Base-by-base conservation (phyloP, 2,113 vertebrate species). In the Pheucticus melanocephalus region DNA sequence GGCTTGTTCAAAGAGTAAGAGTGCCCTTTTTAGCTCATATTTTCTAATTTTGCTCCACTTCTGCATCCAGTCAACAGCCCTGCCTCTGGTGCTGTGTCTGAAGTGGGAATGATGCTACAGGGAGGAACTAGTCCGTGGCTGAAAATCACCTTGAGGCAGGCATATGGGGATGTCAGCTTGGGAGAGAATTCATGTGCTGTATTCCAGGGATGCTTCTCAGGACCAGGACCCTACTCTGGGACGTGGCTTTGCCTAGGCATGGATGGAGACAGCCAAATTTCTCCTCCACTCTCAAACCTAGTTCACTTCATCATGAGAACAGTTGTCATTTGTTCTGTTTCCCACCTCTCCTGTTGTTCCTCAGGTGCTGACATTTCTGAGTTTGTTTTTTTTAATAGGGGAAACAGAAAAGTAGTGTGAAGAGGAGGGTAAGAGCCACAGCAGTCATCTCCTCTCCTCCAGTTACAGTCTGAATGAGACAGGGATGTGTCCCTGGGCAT, bases 101-200 rank as follows among this genome's bases (percentile, higher is more conserved):
- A 23, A 31, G 69, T 50, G 40, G 39, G 59, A 57, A 51, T 37
- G 59, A 51, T 31, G 40, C 35, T 76, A 23, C 7, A 4, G 50
- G 44, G 10, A 68, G 30, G 44, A 79, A 31, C 27, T 37, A 64
- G 22, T 60, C 50, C 21, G 9, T 31, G 25, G 30, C 51, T 83
- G 56, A 61, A 83, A 51, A 39, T 72, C 6, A 4, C 48, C 59
- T 81, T 50, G 30, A 64, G 80, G 69, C 15, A 40, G 39, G 48
- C 0, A 0, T 3, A 0, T 4, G 15, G 14, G 45, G n/a, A 12
- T 1, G 1, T 71, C 39, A 13, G 24, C 33, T 0, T 44, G 15
- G 78, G 45, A 15, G 23, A 54, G n/a, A 85, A 2, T 5, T 5
- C 45, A 1, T 3, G 20, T 0, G 0, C 79, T 47, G 33, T 0